phyloP scores from a whole-genome alignment of 2,888 invertebrate species.

The Drosophila niveifrons region DNA sequence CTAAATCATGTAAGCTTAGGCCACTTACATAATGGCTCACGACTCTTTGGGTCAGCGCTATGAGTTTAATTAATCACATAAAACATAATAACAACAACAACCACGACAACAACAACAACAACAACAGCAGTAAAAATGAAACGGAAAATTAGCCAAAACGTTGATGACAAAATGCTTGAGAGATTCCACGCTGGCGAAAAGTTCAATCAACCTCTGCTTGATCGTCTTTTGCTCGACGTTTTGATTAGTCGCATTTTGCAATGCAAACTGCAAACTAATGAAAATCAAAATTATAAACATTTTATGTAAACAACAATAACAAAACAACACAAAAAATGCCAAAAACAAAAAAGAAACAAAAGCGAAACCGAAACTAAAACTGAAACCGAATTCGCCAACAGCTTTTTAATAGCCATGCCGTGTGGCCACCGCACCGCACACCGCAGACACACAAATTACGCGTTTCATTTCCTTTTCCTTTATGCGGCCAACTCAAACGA shows the following conservation, averaged over 20 bases:
- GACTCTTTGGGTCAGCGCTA: slow-evolving; percentile 66
- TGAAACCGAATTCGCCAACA: slow-evolving; percentile 51
- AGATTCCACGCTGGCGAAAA: slow-evolving; percentile 11
- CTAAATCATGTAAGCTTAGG: slow-evolving; percentile 67
- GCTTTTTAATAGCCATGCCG: slow-evolving; percentile 60
- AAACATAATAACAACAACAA: slow-evolving; percentile 24
- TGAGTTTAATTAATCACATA: slow-evolving; percentile 71
- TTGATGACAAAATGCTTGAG: slow-evolving; percentile 48
- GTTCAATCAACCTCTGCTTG: slow-evolving; percentile 68
- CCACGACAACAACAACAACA: slow-evolving; percentile 9
- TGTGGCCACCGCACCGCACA: slow-evolving; percentile 30
- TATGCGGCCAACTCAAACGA: slow-evolving; percentile 30
- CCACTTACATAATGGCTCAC: slow-evolving; percentile 57
- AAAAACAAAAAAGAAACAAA: slow-evolving; percentile 25
- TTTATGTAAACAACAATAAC: slow-evolving; percentile 71
- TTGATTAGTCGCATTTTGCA: slow-evolving; percentile 62
- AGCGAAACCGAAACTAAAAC: slow-evolving; percentile 42
- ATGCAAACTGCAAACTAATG: slow-evolving; percentile 62
- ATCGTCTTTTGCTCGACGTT: slow-evolving; percentile 16
- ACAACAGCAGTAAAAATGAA: slow-evolving; percentile 5
- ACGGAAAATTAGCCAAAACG: slow-evolving; percentile 58
- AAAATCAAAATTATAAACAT: slow-evolving; percentile 79
- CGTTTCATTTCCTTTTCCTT: slow-evolving; percentile 79
- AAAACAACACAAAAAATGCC: slow-evolving; percentile 14
- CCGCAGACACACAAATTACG: slow-evolving; percentile 73